These are phyloP conservation scores for Staurois parvus DNA, from an alignment of 2,797 vertebrate genomes.

Conservation along the genomic window DNA sequence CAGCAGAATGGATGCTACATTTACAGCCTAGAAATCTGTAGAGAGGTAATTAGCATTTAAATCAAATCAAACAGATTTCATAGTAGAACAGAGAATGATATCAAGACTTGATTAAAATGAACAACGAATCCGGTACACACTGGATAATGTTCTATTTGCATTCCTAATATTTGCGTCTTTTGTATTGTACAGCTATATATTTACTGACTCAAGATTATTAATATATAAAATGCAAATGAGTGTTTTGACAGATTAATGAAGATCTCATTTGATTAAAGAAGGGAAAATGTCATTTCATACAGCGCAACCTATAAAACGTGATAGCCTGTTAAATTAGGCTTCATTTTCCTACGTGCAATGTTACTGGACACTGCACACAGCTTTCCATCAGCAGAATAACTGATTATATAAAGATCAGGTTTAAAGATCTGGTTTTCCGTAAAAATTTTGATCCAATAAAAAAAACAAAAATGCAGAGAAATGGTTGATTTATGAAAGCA, in stretches of 20 bases:
- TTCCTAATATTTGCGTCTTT: neutral
- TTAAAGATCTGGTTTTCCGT: too few species aligned
- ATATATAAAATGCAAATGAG: neutral
- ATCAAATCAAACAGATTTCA: slow-evolving; percentile 1
- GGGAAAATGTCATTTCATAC: neutral
- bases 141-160: neutral
- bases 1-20: neutral
- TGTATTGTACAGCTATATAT: neutral
- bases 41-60: slow-evolving; percentile 36
- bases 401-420: too few species aligned
- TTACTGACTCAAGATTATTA: neutral
- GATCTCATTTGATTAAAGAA: neutral
- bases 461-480: neutral
- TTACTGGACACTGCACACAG: neutral
- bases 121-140: neutral
- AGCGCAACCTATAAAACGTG: neutral
- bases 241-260: neutral
- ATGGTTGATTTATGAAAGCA: too few species aligned
- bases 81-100: neutral
- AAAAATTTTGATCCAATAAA: neutral
- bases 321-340: neutral
- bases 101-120: neutral
- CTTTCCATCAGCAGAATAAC: neutral
- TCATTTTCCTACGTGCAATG: too few species aligned
- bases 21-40: slow-evolving; percentile 3